Evolutionary conservation across 2,113 vertebrate genomes (phyloP), one percentile per base, ranked within the genome.

Genomic region (Sterrhoptilus dennistouni): DNA sequence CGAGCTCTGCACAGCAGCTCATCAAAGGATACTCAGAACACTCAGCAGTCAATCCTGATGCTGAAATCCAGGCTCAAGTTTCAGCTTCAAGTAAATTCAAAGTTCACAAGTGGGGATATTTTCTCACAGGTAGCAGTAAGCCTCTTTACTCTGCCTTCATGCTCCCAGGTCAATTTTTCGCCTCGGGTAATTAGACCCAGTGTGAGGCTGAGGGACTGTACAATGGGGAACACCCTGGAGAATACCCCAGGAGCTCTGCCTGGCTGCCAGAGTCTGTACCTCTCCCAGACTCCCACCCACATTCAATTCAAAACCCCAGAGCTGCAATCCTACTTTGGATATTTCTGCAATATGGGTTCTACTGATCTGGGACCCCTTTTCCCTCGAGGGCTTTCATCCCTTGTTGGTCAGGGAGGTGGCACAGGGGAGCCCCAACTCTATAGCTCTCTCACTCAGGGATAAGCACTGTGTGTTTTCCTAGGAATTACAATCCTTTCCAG

Each of bases 61-160:
- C 71, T 81, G 85, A 96, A 90, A 95, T 86, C 49, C 60, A 19
- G 72, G 92, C 85, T 96, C 85, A 81, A 68, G 94, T 94, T 95
- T 96, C 92, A 92, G 85, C 92, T 97, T 94, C 92, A 88, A 94
- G 72, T 56, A 86, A 93, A 93, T 35, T 80, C 90, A 88, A 81
- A 90, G 88, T 90, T 93, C 82, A 53, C 76, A 88, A 93, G 60
- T 40, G 60, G 83, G 72, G 56, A 64, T 86, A 75, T 95, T 95
- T 94, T 94, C 95, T 96, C 90, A 94, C 53, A 90, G 96, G 90
- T 96, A 90, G 83, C 13, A 2, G 71, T 94, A 96, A 96, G 56
- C 92, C 93, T 89, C 91, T 93, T 89, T 81, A 68, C 60, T 74
- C 44, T 74, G 47, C 93, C 79, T 90, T 87, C 52, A 17, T 14